Evolutionary conservation across 2,888 invertebrate species (phyloP).

Genomic region (Drosophila siamana): DNA sequence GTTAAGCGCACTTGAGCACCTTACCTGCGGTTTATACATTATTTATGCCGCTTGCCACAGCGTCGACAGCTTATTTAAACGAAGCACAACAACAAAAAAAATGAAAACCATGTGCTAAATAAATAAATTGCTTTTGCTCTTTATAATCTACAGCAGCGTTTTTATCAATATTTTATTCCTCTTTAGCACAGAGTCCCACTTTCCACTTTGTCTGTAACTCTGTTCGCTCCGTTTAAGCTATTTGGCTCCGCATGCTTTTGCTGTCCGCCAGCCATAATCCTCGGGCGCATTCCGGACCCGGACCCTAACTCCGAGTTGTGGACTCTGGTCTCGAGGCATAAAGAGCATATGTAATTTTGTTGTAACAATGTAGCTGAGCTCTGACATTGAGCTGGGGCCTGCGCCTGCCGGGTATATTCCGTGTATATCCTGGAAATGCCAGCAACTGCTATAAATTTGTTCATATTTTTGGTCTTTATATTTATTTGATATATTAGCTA

Average conservation of each 20-base stretch:
- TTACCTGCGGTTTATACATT: slow-evolving; percentile 40
- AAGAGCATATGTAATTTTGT: slow-evolving; percentile 22
- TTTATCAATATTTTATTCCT: slow-evolving; percentile 49
- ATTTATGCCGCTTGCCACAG: slow-evolving; percentile 36
- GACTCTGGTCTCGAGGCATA: slow-evolving; percentile 10
- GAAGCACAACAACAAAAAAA: neutral
- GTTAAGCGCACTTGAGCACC: slow-evolving; percentile 32
- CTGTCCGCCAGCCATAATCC: slow-evolving; percentile 52
- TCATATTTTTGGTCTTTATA: slow-evolving; percentile 53
- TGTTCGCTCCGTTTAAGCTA: slow-evolving; percentile 3
- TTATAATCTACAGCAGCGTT: slow-evolving; percentile 57
- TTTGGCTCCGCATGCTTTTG: slow-evolving; percentile 28
- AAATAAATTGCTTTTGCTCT: slow-evolving; percentile 61
- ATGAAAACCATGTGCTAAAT: slow-evolving; percentile 43
- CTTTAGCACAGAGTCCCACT: slow-evolving; percentile 5
- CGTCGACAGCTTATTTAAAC: slow-evolving; percentile 26
- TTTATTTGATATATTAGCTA: slow-evolving; percentile 61
- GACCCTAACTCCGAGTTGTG: neutral
- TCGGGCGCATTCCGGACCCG: slow-evolving; percentile 18
- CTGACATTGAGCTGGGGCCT: slow-evolving; percentile 1
- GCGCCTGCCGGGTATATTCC: slow-evolving; percentile 13
- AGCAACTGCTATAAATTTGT: slow-evolving; percentile 21
- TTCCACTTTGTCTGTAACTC: neutral
- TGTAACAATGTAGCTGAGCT: slow-evolving; percentile 2
- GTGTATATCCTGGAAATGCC: slow-evolving; percentile 13